These are phyloP conservation scores for Deladenus siricidicola DNA, from an alignment of 2,888 invertebrate genomes.

Conservation along the genomic window DNA sequence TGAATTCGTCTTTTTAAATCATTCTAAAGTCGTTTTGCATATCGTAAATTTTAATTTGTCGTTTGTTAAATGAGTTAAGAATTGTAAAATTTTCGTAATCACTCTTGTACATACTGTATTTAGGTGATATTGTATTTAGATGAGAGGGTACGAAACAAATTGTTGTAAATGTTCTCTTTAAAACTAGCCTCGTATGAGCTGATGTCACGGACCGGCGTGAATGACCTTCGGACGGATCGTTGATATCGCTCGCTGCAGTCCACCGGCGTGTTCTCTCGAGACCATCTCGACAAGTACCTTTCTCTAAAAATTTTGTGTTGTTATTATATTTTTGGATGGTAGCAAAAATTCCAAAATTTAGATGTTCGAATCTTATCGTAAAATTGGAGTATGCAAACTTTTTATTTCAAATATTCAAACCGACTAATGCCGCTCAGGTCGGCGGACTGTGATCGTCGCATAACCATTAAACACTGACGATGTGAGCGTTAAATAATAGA, in stretches of 20 bases:
- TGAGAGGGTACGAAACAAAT: no score
- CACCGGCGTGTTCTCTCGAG: slow-evolving; percentile 51
- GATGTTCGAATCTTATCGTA: no score
- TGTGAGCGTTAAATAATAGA: no score
- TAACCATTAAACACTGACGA: no score
- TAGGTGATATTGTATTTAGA: no score
- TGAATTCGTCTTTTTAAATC: slow-evolving; percentile 1
- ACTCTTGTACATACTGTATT: no score
- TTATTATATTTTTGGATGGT: no score
- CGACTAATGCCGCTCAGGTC: slow-evolving; percentile 17
- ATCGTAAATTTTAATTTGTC: background rate
- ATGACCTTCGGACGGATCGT: slow-evolving; percentile 45
- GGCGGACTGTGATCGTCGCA: slow-evolving; percentile 20
- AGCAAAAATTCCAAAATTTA: no score
- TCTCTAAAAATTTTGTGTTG: slow-evolving; percentile 24
- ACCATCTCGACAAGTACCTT: slow-evolving; percentile 50
- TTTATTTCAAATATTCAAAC: slow-evolving; percentile 1
- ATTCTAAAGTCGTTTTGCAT: background rate
- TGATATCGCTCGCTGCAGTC: slow-evolving; percentile 39
- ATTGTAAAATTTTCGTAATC: background rate
- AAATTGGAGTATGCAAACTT: no score
- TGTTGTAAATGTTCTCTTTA: background rate
- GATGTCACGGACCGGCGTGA: slow-evolving; percentile 50
- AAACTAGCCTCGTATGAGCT: slow-evolving; percentile 22
- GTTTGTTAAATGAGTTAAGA: background rate